Percentiles rank a stretch among this genome's conserved stretches.
phyloP scores from a whole-genome alignment of 2,113 vertebrate species.

The Callocephalon fimbriatum region DNA sequence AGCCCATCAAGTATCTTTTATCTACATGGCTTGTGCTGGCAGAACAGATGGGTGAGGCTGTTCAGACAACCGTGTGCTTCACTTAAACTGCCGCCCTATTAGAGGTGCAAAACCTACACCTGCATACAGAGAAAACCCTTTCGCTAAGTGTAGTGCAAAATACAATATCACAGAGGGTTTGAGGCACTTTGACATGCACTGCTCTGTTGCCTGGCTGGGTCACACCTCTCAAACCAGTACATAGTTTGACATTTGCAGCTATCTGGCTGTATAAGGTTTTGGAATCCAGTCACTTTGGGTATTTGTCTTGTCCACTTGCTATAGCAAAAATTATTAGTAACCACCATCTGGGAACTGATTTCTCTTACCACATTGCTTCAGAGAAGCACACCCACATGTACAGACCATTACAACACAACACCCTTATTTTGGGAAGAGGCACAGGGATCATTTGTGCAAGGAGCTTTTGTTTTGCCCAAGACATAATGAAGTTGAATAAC shows the following conservation, averaged over 20 bases:
- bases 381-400: not conserved
- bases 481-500: not conserved
- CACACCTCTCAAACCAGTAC: not conserved
- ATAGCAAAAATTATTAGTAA: not conserved
- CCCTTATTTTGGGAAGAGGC: not conserved
- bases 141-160: not conserved
- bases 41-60: not conserved
- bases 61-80: accelerated
- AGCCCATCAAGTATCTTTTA: not conserved
- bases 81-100: not conserved
- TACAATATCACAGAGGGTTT: not conserved
- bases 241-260: not conserved
- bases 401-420: not conserved
- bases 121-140: not conserved
- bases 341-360: not conserved
- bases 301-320: not conserved
- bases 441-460: not conserved
- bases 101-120: not conserved
- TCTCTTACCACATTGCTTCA: not conserved
- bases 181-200: not conserved
- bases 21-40: accelerated
- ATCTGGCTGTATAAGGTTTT: not conserved
- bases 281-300: not conserved
- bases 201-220: not conserved
- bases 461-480: not conserved